A percentile compares a stretch with the other conserved stretches of the same genome.
Evolutionary conservation across 2,888 invertebrate species (phyloP).

Genomic region (Drosophila maculinotata): DNA sequence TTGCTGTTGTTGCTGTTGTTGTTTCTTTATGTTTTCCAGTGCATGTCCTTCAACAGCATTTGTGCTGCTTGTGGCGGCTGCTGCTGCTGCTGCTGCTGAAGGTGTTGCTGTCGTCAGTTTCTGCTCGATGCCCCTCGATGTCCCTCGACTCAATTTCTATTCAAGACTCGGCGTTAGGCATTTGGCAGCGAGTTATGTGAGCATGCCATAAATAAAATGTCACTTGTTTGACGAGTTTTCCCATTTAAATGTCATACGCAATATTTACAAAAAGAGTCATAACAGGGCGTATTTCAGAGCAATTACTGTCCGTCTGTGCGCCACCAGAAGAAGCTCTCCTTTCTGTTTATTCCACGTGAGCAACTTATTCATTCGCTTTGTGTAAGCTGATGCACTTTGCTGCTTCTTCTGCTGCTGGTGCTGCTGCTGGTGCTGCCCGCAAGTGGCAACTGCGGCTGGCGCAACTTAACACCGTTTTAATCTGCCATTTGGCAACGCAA

Average conservation of each 20-base stretch:
- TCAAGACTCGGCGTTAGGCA: constrained; percentile 45
- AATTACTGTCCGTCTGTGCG: constrained; percentile 39
- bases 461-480: constrained; percentile 74
- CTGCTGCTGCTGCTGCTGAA: constrained; percentile 43
- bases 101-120: constrained; percentile 45
- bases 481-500: constrained; percentile 74
- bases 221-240: constrained; percentile 47
- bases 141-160: constrained; percentile 34
- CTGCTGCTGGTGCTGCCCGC: constrained; percentile 25
- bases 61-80: constrained; percentile 46
- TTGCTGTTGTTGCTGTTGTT: constrained; percentile 14
- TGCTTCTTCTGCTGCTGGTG: too few species aligned
- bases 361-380: constrained; percentile 47
- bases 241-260: constrained; percentile 38
- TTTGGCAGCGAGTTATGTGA: constrained; percentile 35
- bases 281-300: constrained; percentile 30
- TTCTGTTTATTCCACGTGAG: constrained; percentile 20
- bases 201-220: constrained; percentile 48
- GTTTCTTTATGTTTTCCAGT: constrained; percentile 39
- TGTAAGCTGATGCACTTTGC: constrained; percentile 51
- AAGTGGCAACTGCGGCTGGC: constrained; percentile 52
- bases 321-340: background rate
- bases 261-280: constrained; percentile 6
- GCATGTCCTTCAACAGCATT: constrained; percentile 61
- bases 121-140: constrained; percentile 13